These are phyloP conservation scores for Psittacula cyanocephala DNA, from an alignment of 2,113 vertebrate genomes.

Conservation along the genomic window DNA sequence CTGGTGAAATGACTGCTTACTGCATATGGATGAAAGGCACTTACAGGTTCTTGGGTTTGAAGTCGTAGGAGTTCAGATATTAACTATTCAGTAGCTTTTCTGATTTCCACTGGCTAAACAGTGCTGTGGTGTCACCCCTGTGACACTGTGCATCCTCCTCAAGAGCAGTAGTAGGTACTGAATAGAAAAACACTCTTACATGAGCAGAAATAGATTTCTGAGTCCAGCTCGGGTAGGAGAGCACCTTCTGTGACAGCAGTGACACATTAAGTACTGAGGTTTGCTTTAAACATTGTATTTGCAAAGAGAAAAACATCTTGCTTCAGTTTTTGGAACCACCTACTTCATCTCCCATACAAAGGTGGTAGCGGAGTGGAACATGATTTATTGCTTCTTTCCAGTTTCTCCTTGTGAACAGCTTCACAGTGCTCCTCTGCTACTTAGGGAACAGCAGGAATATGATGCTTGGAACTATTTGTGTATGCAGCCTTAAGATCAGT, in stretches of 20 bases:
- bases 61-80: background rate
- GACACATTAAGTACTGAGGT: background rate
- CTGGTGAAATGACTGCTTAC: background rate
- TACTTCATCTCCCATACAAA: background rate
- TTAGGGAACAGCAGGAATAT: background rate
- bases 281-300: background rate
- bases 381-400: background rate
- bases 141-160: background rate
- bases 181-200: background rate
- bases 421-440: background rate
- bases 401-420: background rate
- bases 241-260: background rate
- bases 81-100: background rate
- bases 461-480: background rate
- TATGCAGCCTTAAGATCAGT: background rate
- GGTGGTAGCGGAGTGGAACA: background rate
- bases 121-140: background rate
- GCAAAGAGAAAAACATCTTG: background rate
- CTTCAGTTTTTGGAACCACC: background rate
- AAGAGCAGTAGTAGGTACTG: background rate
- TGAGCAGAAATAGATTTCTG: background rate
- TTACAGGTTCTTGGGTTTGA: background rate
- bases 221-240: background rate
- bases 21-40: background rate
- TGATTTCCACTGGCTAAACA: background rate